phyloP scores from a whole-genome alignment of 2,113 vertebrate genomes.

The Eidolon helvum region DNA sequence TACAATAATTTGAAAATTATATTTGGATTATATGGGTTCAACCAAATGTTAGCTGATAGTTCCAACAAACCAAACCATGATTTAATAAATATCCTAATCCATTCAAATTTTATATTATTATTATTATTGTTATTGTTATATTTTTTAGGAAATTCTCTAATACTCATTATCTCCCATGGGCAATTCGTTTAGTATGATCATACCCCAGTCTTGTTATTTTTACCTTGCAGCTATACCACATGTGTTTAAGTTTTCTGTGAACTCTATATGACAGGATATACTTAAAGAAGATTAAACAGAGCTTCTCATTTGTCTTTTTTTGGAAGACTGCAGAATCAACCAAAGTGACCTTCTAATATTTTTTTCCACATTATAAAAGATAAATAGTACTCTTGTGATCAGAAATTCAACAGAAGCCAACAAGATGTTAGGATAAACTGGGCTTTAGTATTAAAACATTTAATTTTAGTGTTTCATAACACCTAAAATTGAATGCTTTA shows the following conservation, averaged over 20 bases:
- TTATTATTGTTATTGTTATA: too few species aligned
- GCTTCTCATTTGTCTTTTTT: not conserved
- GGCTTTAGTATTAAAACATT: not conserved
- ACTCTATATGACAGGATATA: not conserved
- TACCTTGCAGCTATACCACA: not conserved
- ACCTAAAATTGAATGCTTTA: conserved; percentile 11
- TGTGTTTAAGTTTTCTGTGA: not conserved
- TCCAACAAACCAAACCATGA: not conserved
- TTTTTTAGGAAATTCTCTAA: not conserved
- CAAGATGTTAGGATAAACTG: conserved; percentile 29
- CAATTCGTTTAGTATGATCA: not conserved
- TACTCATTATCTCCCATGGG: not conserved
- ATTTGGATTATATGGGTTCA: not conserved
- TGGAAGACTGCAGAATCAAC: conserved; percentile 18
- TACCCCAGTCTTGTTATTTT: not conserved
- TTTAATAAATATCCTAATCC: not conserved
- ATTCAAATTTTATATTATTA: not conserved
- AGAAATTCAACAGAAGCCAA: conserved; percentile 26
- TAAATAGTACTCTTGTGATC: conserved; percentile 9
- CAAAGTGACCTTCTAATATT: not conserved
- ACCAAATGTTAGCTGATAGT: conserved; percentile 4
- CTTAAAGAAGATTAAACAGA: not conserved
- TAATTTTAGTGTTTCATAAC: not conserved
- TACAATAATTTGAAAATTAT: conserved; percentile 13
- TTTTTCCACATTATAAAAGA: not conserved